These are phyloP conservation scores for Flexamia atlantica DNA, from an alignment of 2,888 invertebrate genomes.

Conservation along the genomic window DNA sequence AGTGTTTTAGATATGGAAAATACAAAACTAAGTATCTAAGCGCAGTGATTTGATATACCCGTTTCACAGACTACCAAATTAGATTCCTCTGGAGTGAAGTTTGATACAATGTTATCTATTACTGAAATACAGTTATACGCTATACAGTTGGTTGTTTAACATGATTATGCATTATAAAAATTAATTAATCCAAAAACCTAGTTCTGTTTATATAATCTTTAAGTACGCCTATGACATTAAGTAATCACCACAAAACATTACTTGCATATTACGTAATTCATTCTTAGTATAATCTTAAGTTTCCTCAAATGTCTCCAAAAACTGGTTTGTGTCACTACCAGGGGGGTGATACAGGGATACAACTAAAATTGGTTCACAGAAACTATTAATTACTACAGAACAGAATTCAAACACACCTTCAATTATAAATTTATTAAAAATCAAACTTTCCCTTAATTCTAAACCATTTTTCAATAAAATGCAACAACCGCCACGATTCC, in stretches of 20 bases:
- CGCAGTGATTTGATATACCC: not conserved
- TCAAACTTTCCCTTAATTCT: not conserved
- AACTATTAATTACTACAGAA: not conserved
- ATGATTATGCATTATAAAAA: not conserved
- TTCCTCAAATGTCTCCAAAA: conserved; percentile 3
- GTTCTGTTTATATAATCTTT: not conserved
- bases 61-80: not conserved
- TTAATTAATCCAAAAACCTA: not conserved
- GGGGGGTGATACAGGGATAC: not conserved
- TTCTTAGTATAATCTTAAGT: not conserved
- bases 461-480: not conserved
- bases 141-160: not conserved
- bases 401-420: conserved; percentile 17
- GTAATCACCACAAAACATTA: not conserved
- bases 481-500: not conserved
- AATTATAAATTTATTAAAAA: not conserved
- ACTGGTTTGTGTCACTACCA: conserved; percentile 5
- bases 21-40: not conserved
- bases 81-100: not conserved
- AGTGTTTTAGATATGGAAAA: not conserved
- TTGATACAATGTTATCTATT: not conserved
- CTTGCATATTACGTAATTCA: not conserved
- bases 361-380: not conserved
- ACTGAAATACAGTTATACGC: not conserved
- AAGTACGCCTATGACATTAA: not conserved